Percentiles rank a stretch among this genome's conserved stretches.
These are phyloP conservation scores for Dasypus novemcinctus DNA, from an alignment of 2,113 vertebrate species.

Conservation along the genomic window DNA sequence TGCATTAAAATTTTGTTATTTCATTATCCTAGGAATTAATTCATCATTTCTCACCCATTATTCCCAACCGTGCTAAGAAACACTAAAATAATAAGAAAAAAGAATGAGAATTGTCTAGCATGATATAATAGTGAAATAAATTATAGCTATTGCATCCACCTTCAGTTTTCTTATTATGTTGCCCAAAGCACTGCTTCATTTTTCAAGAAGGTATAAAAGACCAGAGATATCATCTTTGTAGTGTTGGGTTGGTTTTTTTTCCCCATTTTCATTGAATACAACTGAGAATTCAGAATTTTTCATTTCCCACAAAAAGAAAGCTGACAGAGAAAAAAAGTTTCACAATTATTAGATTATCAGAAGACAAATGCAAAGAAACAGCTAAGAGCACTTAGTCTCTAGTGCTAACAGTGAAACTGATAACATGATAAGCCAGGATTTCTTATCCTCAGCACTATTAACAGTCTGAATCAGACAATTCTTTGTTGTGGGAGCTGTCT, in stretches of 20 bases:
- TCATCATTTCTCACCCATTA: not conserved
- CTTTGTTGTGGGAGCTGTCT: not conserved
- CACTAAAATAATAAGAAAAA: not conserved
- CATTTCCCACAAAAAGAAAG: constrained; percentile 21
- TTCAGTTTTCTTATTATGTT: not conserved
- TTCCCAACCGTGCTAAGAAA: constrained; percentile 22
- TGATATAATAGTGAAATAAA: not conserved
- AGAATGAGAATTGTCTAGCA: not conserved
- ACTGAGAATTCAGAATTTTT: constrained; percentile 51
- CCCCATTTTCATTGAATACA: not conserved
- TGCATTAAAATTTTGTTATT: constrained; percentile 20
- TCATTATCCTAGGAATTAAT: constrained; percentile 18
- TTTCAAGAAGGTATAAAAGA: constrained; percentile 41
- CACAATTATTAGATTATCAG: not conserved
- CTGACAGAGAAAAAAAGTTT: not conserved
- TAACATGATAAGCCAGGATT: not conserved
- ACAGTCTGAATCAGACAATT: not conserved
- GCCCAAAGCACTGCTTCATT: not conserved
- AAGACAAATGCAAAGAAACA: not conserved
- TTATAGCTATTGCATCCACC: not conserved
- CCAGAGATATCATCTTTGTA: not conserved
- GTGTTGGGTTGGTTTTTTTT: not conserved
- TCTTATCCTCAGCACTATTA: not conserved
- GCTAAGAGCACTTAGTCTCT: not conserved
- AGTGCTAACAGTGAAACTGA: not conserved